Evolutionary conservation across 2,113 vertebrate species (phyloP), one percentile per base, ranked within the genome.

Genomic region (Xiphorhynchus elegans): DNA sequence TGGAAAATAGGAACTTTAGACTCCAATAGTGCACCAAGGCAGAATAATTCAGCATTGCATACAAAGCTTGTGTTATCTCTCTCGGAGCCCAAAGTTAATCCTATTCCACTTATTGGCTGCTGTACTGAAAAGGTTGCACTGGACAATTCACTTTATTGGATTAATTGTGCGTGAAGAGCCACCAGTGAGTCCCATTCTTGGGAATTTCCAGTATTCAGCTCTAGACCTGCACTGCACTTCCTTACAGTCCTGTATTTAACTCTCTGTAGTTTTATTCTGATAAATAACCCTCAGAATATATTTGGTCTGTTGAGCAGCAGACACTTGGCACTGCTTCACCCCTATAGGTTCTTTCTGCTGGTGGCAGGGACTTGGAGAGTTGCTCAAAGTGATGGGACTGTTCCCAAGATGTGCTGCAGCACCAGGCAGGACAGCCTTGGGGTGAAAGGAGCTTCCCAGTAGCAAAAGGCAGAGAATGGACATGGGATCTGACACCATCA

Each of bases 61-160:
- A 35, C 50, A 76, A 24, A 90, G 53, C 8, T 49, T 64, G 31
- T 69, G 42, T 77, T 82, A 67, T 31, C 62, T 84, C 18, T 0
- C 42, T 76, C 55, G 69, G 59, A 94, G 23, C 35, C 92, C 9
- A 1, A 55, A 70, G 39, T 82, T 95, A 93, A 95, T 95, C 94
- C 87, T 81, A 11, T 85, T 91, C 75, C 46, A 42, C 64, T 18
- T 37, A 35, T 67, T 1, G 0, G 33, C 70, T 88, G 44, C 59
- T 88, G 50, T 49, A 9, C 56, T 84, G 49, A 60, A 75, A 90
- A 63, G 13, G 7, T 56, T 89, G 84, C 69, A 40, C 64, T 69
- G 46, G 49, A 52, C 66, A 88, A 66, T 85, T 70, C 21, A 33
- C 42, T 94, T 92, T 79, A 93, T 79, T 91, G 90, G 89, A 89